These are phyloP conservation scores for Heliconius melpomene DNA, from an alignment of 1,140 invertebrate genomes.

Conservation along the genomic window DNA sequence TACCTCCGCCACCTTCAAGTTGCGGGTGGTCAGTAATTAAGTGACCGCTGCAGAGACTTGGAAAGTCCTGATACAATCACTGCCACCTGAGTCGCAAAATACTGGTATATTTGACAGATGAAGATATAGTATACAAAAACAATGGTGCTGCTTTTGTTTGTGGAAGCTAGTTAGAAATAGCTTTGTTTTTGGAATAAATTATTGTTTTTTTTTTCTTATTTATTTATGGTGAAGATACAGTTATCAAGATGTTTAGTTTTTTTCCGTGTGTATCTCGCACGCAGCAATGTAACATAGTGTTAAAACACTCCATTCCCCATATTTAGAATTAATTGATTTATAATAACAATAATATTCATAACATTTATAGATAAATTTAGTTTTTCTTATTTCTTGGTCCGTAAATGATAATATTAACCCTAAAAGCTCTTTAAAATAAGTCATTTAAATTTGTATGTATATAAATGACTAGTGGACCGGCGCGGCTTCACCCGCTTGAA, in stretches of 20 bases:
- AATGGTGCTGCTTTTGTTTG: background rate
- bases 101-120: slow-evolving; percentile 54
- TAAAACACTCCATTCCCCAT: no score
- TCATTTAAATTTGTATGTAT: no score
- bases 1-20: slow-evolving; percentile 11
- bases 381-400: no score
- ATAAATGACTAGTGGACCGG: no score
- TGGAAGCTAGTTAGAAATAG: background rate
- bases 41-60: slow-evolving; percentile 28
- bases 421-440: no score
- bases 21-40: slow-evolving; percentile 48
- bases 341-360: no score
- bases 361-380: no score
- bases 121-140: slow-evolving; percentile 49
- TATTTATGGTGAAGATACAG: background rate
- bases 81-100: slow-evolving; percentile 46
- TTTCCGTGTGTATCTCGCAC: no score
- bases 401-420: no score
- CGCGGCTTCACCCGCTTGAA: no score
- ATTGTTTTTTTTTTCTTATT: background rate
- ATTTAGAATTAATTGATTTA: no score
- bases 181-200: background rate
- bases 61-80: slow-evolving; percentile 41
- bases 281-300: no score
- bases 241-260: background rate